phyloP scores from a whole-genome alignment of 2,113 vertebrate genomes.

The Podiceps cristatus region DNA sequence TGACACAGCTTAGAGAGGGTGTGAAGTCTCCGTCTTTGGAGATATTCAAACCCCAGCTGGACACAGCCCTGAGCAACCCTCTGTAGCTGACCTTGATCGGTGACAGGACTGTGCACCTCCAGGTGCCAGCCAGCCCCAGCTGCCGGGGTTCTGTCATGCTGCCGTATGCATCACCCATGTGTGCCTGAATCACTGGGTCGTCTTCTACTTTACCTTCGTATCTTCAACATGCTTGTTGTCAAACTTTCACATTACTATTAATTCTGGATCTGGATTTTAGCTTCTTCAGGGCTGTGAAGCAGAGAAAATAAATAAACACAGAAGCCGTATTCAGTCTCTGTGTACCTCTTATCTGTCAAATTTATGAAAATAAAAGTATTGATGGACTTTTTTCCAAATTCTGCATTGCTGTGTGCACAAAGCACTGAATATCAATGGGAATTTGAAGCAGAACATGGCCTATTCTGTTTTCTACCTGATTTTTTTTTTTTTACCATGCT shows the following conservation, averaged over 20 bases:
- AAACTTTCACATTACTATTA: fast-evolving
- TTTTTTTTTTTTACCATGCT: neutral
- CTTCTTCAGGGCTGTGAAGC: neutral
- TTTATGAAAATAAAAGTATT: neutral
- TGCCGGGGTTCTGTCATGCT: fast-evolving
- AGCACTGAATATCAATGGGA: neutral
- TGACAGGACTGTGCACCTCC: neutral
- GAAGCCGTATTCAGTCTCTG: neutral
- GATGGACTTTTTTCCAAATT: neutral
- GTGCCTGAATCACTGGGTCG: fast-evolving
- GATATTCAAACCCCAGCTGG: neutral
- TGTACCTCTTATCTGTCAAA: neutral
- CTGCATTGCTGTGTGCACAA: neutral
- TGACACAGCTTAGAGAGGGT: neutral
- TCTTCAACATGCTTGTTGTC: neutral
- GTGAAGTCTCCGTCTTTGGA: neutral
- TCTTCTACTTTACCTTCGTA: neutral
- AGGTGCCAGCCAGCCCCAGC: neutral
- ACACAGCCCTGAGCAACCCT: neutral
- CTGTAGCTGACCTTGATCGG: neutral
- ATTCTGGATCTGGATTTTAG: neutral
- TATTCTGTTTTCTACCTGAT: fast-evolving
- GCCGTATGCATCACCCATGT: too few species aligned
- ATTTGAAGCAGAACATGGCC: neutral
- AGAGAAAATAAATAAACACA: neutral